Evolutionary conservation across 1,140 invertebrate genomes (phyloP), one percentile per base, ranked within the genome.

Genomic region (Pinna nobilis): DNA sequence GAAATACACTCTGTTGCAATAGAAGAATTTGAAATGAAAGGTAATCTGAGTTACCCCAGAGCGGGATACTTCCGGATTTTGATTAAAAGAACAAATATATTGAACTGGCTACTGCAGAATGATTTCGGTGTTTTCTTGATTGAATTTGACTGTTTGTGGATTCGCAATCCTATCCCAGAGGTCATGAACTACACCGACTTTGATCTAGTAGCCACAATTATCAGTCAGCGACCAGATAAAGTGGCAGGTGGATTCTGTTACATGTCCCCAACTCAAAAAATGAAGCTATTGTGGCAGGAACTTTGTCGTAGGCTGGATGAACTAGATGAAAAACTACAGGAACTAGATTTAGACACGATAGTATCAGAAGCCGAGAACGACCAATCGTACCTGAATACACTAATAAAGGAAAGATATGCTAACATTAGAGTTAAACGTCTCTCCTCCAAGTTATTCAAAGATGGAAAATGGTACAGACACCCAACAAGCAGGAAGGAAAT

Each of bases 111-210:
- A 0, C 47, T 71, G 33, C 33, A 33, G 4, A 53, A 71, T 30
- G 41, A 63, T 39, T 41, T 71, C n/a, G 20, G 44, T 7, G 11
- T 71, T 2, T 51, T 71, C 23, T 28, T 71, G 3, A 59, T 71
- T 55, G 69, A 71, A 25, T 39, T 63, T 0, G 69, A 71, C 41
- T 63, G 69, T 64, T 23, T 71, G 6, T 71, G 69, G 69, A 32
- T 70, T 32, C 9, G 20, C 13, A 64, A 63, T 44, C 69, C 69
- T 9, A 51, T 71, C 30, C n/a, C 23, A 20, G 49, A 71, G 11
- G 23, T 60, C 9, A 39, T 23, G 51, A 53, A 13, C 28, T 33
- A 20, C 44, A 39, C 39, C 28, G 18, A 5, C 23, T 63, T 4
- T 2, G 30, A 63, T n/a, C 30, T 41, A 25, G 64, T 64, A 33